Base-by-base conservation (phyloP, 1,140 invertebrate genomes). In the Monochamus saltuarius region DNA sequence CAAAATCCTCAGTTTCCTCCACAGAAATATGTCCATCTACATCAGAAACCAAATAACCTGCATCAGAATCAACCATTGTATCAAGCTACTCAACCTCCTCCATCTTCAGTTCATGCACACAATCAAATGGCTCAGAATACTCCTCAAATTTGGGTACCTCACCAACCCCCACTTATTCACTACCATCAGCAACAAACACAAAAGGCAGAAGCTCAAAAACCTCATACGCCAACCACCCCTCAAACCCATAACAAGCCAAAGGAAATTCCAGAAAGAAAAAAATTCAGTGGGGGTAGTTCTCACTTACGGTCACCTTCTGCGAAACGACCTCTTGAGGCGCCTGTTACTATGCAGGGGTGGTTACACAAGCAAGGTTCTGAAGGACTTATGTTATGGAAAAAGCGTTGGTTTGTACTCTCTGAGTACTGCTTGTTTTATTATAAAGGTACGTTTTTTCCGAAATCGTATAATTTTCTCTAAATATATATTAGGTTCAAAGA, bases 381-480 rank as follows among this genome's bases (percentile, higher is more conserved):
- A 71, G 90, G 90, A 4, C 79, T 97, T 2, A 96, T 94, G 84
- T 84, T 94, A 14, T 97, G 94, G 94, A 92, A 95, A 76, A 94
- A 92, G 75, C 82, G 94, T 38, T 97, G 94, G 94, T 97, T 95
- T 81, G 94, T 97, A 19, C 79, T 97, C 17, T 90, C 91, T 4
- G 93, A 97, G 74, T 97, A 94, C 77, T 95, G 93, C 74, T 83
- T 97, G 47, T 97, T 95, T 80, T 95, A 95, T 74, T 97, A 97
- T 77, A 96, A 96, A 86, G 92, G 91, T 94, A 77, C 81, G 81
- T 80, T 46, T 13, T 4, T 19, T n/a, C 4, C 22, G 22, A 29
- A 2, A 29, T 3, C 6, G 22, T 29, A 29, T n/a, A n/a, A n/a
- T n/a, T n/a, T n/a, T n/a, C n/a, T n/a, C n/a, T n/a, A n/a, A n/a